Conservation (phyloP, 2,113 vertebrate genomes). For the Recurvirostra avosetta region DNA sequence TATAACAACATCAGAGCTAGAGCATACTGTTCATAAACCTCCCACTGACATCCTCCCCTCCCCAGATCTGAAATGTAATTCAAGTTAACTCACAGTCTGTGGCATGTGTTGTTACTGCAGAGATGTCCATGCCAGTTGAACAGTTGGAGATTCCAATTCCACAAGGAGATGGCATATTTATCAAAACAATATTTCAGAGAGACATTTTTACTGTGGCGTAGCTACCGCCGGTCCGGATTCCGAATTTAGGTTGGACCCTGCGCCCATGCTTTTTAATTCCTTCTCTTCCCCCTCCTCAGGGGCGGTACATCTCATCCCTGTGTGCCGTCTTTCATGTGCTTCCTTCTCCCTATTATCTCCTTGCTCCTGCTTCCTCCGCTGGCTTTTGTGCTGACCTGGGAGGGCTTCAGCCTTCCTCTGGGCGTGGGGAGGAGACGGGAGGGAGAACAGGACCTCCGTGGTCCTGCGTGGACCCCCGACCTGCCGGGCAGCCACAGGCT, state of each 20-base stretch:
- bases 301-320: not conserved
- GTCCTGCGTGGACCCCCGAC: not conserved
- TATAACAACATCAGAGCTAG: slow-evolving; percentile 67
- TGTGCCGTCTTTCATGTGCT: not conserved
- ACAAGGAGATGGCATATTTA: slow-evolving; percentile 65
- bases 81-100: slow-evolving; percentile 63
- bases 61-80: slow-evolving; percentile 66
- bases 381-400: not conserved
- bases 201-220: not conserved
- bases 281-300: not conserved
- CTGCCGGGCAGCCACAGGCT: not conserved
- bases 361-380: not conserved
- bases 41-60: slow-evolving; percentile 63
- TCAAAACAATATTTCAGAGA: slow-evolving; percentile 61
- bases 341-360: not conserved
- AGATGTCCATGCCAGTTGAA: slow-evolving; percentile 65
- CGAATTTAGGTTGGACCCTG: not conserved
- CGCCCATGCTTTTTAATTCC: not conserved
- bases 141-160: slow-evolving; percentile 72
- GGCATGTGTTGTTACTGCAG: slow-evolving; percentile 57
- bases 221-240: not conserved
- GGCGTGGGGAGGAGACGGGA: not conserved
- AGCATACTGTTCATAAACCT: slow-evolving; percentile 71
- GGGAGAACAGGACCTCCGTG: not conserved
- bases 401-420: not conserved